A percentile compares a stretch with the other conserved stretches of the same genome.
Evolutionary conservation across 2,888 invertebrate species (phyloP).

Genomic region (Hedychridium roseum): DNA sequence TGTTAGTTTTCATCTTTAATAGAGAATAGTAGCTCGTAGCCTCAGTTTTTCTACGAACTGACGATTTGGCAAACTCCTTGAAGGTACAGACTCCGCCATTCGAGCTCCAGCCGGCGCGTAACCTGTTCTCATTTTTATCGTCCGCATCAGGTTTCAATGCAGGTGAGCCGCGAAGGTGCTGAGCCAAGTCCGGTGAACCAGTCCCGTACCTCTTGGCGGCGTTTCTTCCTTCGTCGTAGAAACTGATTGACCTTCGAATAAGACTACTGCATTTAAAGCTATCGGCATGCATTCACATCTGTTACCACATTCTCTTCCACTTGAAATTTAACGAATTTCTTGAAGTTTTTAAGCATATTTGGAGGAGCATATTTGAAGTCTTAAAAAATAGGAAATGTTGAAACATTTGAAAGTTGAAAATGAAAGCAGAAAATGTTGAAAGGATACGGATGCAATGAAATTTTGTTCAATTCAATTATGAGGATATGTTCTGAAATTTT

Average conservation of each 20-base stretch:
- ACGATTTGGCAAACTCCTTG: constrained; percentile 10
- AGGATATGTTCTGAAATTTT: no score
- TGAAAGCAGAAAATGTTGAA: no score
- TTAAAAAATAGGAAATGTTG: no score
- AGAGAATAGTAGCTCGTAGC: neutral
- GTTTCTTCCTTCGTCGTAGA: constrained; percentile 29
- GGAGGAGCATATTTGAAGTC: no score
- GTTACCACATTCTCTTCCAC: no score
- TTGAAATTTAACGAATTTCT: no score
- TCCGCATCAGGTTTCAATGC: constrained; percentile 58
- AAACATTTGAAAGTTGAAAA: no score
- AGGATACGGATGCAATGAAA: no score
- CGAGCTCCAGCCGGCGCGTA: constrained; percentile 42
- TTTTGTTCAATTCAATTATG: no score
- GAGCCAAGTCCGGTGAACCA: constrained; percentile 36
- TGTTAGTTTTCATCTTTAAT: constrained; percentile 4
- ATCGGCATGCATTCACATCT: no score
- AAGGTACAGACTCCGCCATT: constrained; percentile 29
- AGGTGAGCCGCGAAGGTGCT: constrained; percentile 56
- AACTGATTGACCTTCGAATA: constrained; percentile 37
- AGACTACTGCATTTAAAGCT: no score
- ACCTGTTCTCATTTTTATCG: constrained; percentile 62
- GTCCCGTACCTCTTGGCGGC: constrained; percentile 27
- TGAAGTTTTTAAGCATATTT: no score
- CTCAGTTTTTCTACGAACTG: neutral